A percentile compares a stretch with the other conserved stretches of the same genome.
Conservation (phyloP, 2,888 invertebrate genomes). For the Fissipunctia ypsillon region DNA sequence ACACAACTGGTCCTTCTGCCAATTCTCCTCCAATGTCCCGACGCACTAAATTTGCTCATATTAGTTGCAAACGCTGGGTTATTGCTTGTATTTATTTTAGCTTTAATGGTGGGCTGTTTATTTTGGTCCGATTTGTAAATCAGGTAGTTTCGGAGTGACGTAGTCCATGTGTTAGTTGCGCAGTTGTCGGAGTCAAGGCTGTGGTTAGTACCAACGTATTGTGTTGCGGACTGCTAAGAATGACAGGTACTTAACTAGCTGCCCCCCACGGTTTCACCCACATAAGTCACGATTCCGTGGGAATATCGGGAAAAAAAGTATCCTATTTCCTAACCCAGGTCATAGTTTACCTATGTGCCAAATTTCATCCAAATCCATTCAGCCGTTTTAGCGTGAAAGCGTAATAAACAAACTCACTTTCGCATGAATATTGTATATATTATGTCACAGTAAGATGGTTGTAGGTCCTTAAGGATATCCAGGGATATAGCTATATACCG, state of each 20-base stretch:
- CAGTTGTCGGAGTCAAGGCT: slow-evolving; percentile 40
- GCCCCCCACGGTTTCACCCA: too few relatives aligned
- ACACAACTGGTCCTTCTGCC: slow-evolving; percentile 35
- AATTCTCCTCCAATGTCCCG: not conserved
- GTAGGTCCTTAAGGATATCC: too few relatives aligned
- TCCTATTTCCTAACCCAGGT: too few relatives aligned
- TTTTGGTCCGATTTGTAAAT: slow-evolving; percentile 60
- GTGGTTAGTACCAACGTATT: not conserved
- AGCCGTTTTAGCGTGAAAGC: too few relatives aligned
- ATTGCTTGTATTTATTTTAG: slow-evolving; percentile 65
- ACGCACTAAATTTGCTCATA: slow-evolving; percentile 64
- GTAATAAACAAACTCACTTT: too few relatives aligned
- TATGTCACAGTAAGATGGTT: too few relatives aligned
- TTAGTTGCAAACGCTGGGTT: slow-evolving; percentile 62
- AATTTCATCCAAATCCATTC: too few relatives aligned
- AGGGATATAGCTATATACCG: too few relatives aligned
- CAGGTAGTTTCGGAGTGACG: slow-evolving; percentile 53
- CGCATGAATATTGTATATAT: too few relatives aligned
- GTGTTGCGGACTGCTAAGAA: slow-evolving; percentile 5
- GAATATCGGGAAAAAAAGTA: too few relatives aligned
- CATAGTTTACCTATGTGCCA: too few relatives aligned
- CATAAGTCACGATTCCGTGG: too few relatives aligned
- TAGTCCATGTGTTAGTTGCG: slow-evolving; percentile 17
- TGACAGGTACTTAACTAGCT: not conserved
- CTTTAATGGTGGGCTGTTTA: slow-evolving; percentile 61